Evolutionary conservation across 2,888 invertebrate genomes (phyloP).

Genomic region (Caenorhabditis afra): DNA sequence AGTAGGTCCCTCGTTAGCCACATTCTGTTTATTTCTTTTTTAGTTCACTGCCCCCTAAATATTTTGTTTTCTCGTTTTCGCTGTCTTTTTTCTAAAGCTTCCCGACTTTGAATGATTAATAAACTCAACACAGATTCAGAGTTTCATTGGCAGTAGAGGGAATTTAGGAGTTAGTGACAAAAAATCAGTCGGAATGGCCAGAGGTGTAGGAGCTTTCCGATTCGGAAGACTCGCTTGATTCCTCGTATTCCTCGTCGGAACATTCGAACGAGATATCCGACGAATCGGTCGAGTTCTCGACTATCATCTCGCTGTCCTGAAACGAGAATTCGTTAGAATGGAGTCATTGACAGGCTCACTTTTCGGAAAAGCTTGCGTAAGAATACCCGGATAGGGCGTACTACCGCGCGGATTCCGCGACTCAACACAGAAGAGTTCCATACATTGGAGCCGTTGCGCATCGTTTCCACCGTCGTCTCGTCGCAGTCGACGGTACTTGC

Average conservation of each 20-base stretch:
- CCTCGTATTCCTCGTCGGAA: not conserved
- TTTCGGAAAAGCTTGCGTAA: not conserved
- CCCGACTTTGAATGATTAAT: slow-evolving; percentile 4
- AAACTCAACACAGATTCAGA: not conserved
- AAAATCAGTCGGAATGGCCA: not conserved
- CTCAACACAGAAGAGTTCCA: not conserved
- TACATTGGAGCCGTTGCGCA: not conserved
- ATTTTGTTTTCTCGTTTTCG: not conserved
- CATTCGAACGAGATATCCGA: slow-evolving; percentile 5
- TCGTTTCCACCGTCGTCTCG: not conserved
- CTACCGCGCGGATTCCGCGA: not conserved
- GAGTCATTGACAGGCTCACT: not conserved
- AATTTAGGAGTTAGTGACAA: not conserved
- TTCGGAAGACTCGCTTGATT: not conserved
- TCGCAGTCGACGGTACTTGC: no score
- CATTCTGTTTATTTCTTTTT: not conserved
- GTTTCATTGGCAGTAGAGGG: no score
- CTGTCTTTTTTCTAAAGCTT: not conserved
- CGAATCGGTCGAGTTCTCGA: not conserved
- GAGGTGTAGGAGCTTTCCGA: slow-evolving; percentile 8
- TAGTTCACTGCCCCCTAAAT: slow-evolving; percentile 24
- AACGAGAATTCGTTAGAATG: slow-evolving; percentile 5
- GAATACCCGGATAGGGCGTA: not conserved
- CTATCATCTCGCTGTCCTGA: not conserved
- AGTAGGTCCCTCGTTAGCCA: slow-evolving; percentile 15